phyloP scores from a whole-genome alignment of 2,888 invertebrate genomes.

The Lochmaea crataegi region DNA sequence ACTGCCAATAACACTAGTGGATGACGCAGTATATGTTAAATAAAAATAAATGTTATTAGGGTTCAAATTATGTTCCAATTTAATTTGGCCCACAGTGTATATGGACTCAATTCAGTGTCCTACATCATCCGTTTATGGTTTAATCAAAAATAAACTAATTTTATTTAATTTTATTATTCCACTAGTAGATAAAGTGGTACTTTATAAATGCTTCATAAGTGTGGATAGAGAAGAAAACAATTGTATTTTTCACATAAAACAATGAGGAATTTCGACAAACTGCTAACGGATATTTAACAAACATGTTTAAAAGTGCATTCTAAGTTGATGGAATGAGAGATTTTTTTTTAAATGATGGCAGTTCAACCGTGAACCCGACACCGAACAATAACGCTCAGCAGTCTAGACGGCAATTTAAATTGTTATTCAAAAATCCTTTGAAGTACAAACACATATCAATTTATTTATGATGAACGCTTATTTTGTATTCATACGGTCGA shows the following conservation, averaged over 20 bases:
- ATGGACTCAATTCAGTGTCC: no score
- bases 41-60: no score
- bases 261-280: background rate
- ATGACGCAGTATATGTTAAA: no score
- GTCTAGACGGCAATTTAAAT: conserved; percentile 40
- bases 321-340: conserved; percentile 5
- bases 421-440: conserved; percentile 37
- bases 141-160: no score
- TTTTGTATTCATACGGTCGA: conserved; percentile 35
- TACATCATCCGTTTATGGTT: no score
- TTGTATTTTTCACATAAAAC: background rate
- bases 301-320: background rate
- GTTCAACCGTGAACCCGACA: conserved; percentile 29
- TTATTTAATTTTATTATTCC: no score
- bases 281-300: no score
- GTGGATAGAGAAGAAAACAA: conserved; percentile 17
- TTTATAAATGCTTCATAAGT: no score
- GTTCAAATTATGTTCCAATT: no score
- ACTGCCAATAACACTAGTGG: no score
- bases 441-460: conserved; percentile 37
- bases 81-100: no score
- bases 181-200: no score
- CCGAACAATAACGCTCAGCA: conserved; percentile 23
- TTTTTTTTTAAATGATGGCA: conserved; percentile 5
- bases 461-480: conserved; percentile 33